A percentile compares a stretch with the other conserved stretches of the same genome.
Conservation (phyloP, 2,888 invertebrate species). For the Leptopilina syphax region DNA sequence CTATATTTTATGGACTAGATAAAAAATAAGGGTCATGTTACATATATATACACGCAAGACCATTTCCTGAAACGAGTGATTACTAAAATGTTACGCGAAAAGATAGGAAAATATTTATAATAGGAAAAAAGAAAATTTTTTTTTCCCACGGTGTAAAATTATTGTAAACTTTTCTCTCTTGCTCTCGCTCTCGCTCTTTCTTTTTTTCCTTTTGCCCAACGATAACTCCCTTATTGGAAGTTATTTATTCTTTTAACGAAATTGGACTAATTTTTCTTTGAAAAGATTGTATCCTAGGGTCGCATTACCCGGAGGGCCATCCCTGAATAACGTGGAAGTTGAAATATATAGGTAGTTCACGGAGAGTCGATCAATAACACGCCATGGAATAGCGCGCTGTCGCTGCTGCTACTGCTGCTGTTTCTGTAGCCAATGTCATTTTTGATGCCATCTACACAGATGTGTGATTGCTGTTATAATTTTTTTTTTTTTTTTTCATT, state of each 20-base stretch:
- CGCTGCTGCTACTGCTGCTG: constrained; percentile 54
- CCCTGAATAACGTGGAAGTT: constrained; percentile 62
- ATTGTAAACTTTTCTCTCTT: too few relatives aligned
- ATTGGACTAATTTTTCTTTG: constrained; percentile 62
- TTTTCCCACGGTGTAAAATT: too few relatives aligned
- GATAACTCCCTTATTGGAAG: not conserved
- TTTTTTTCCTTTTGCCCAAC: too few relatives aligned
- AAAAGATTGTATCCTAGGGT: constrained; percentile 53
- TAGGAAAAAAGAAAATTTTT: too few relatives aligned
- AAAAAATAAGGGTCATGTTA: constrained; percentile 13
- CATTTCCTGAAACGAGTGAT: too few relatives aligned
- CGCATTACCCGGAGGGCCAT: constrained; percentile 64
- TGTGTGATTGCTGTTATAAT: constrained; percentile 9
- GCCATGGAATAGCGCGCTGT: constrained; percentile 74
- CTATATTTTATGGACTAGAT: too few relatives aligned
- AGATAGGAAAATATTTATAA: too few relatives aligned
- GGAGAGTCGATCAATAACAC: constrained; percentile 75
- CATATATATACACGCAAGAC: too few relatives aligned
- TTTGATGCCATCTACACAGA: constrained; percentile 49
- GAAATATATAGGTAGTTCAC: constrained; percentile 46
- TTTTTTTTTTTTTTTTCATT: not conserved
- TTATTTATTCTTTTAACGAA: constrained; percentile 66
- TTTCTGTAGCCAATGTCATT: constrained; percentile 51
- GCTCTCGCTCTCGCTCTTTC: too few relatives aligned
- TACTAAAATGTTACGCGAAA: too few relatives aligned